Conservation (phyloP, 2,113 vertebrate species). For the Rhabdornis inornatus region DNA sequence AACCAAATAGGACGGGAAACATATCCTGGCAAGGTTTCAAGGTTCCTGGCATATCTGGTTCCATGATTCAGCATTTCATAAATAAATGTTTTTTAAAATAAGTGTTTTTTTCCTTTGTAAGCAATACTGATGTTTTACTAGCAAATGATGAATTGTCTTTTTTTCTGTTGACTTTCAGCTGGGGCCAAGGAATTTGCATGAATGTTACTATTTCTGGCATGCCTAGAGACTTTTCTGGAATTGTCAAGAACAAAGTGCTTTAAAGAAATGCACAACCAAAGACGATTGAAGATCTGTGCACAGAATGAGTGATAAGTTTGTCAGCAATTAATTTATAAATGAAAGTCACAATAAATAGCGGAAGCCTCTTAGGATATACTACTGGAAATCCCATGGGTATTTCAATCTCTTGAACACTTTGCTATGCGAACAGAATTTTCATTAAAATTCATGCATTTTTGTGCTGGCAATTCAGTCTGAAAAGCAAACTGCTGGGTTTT, state of each 20-base stretch:
- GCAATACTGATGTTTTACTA: not conserved
- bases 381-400: not conserved
- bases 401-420: not conserved
- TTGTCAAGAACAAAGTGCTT: not conserved
- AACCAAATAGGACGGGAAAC: not conserved
- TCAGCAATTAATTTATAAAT: not conserved
- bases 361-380: not conserved
- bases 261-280: not conserved
- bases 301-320: not conserved
- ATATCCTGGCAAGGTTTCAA: not conserved
- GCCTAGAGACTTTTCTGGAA: not conserved
- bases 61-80: not conserved
- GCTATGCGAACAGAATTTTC: not conserved
- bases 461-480: not conserved
- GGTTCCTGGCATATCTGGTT: not conserved
- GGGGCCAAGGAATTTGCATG: not conserved
- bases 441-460: not conserved
- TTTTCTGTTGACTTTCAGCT: not conserved
- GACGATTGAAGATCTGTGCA: not conserved
- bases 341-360: not conserved
- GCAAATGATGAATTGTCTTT: not conserved
- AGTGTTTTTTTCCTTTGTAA: not conserved
- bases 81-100: too few relatives aligned
- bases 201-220: not conserved
- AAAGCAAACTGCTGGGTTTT: not conserved